These are phyloP conservation scores for Scomber colias DNA, from an alignment of 2,113 vertebrate genomes.

Conservation along the genomic window DNA sequence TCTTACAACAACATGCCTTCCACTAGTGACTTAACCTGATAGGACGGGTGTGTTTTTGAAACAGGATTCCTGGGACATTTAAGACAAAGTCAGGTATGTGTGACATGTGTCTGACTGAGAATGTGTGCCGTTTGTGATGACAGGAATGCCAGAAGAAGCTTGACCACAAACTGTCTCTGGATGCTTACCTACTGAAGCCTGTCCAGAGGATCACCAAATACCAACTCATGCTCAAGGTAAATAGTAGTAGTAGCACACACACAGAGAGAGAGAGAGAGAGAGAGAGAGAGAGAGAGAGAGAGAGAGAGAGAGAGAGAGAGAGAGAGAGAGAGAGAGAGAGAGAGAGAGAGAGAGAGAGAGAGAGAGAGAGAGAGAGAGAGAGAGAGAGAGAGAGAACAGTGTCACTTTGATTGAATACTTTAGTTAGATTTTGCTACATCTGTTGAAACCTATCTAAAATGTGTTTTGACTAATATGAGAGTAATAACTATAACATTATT, in stretches of 20 bases:
- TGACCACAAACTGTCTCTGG: constrained; percentile 93
- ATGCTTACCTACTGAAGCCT: constrained; percentile 93
- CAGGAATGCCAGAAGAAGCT: constrained; percentile 92
- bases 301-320: too few relatives aligned
- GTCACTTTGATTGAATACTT: not conserved
- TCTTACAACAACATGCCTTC: not conserved
- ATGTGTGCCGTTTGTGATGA: constrained; percentile 25
- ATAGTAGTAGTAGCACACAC: not conserved
- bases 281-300: too few relatives aligned
- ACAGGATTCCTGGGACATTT: not conserved
- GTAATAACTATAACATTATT: not conserved
- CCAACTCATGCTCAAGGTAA: constrained; percentile 91
- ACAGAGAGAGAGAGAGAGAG: too few relatives aligned
- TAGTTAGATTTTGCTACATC: not conserved
- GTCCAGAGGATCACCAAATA: constrained; percentile 96
- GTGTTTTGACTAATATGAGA: constrained; percentile 11
- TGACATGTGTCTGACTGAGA: not conserved
- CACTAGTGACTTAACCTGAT: not conserved
- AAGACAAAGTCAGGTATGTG: not conserved
- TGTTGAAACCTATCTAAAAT: not conserved
- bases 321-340: too few relatives aligned
- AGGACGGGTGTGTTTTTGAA: not conserved
- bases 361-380: too few relatives aligned
- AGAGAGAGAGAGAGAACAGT: too few relatives aligned
- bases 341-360: too few relatives aligned